Conservation (phyloP, 2,888 invertebrate genomes). For the Chloromyia formosa region DNA sequence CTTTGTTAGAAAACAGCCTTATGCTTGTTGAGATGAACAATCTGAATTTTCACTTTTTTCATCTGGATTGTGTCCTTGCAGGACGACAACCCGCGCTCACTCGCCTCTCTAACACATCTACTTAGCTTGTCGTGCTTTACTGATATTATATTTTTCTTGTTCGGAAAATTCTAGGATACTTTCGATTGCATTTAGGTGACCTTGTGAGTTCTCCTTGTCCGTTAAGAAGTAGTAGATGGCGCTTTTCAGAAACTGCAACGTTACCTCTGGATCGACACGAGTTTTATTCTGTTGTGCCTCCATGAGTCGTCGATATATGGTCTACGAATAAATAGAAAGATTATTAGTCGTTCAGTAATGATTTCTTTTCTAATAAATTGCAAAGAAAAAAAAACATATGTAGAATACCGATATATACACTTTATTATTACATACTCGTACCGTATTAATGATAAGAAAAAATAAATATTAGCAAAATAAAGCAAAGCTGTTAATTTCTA, state of each 20-base stretch:
- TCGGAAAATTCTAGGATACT: constrained; percentile 90
- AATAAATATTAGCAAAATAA: not conserved
- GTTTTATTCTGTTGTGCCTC: constrained; percentile 79
- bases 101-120: constrained; percentile 51
- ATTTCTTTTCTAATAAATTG: not conserved
- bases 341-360: not conserved
- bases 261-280: constrained; percentile 88
- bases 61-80: too few species aligned
- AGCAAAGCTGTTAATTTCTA: too few species aligned
- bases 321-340: constrained; percentile 66
- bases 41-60: too few species aligned
- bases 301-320: constrained; percentile 84
- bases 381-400: not conserved
- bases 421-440: too few species aligned
- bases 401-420: too few species aligned
- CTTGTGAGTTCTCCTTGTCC: constrained; percentile 87
- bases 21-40: too few species aligned
- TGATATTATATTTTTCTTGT: constrained; percentile 81
- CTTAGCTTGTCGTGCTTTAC: constrained; percentile 70
- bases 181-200: constrained; percentile 89
- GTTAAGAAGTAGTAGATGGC: constrained; percentile 93
- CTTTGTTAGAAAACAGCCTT: not conserved
- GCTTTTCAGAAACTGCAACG: constrained; percentile 90
- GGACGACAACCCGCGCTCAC: too few species aligned
- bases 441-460: not conserved